Base-by-base conservation (phyloP, 2,888 invertebrate species). In the Pristionchus exspectatus region DNA sequence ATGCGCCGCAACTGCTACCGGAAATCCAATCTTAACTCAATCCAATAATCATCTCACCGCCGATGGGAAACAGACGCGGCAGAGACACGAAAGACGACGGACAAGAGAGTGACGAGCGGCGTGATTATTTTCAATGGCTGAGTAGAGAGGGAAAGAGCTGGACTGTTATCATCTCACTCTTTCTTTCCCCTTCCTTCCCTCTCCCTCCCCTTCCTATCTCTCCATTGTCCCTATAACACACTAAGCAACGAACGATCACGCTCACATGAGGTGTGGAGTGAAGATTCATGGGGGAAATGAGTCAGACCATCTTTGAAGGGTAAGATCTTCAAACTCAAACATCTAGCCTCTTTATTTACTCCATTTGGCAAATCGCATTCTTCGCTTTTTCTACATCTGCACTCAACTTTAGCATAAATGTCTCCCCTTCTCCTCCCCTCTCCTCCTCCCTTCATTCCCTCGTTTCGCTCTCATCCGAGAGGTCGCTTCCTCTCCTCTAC, bases 41-140 rank as follows among this genome's bases (percentile, higher is more conserved):
- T 69, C 24, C 4, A 74, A 12, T 74, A 33, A 38, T 16, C 30
- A 30, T n/a, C 27, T 66, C 21, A 38, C 72, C 56, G 18, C 56
- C 4, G 44, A 12, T 50, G 18, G 9, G 16, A 21, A 21, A 77
- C 38, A 77, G 77, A 50, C 24, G 77, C 12, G 27, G 27, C 27
- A 69, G 69, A 77, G 50, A 24, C 77, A 77, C 77, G 77, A 38
- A 44, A 77, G 30, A 14, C 4, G 44, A 33, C 77, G 38, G 77
- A 44, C 44, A 24, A 33, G 72, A 24, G 44, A 50, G 18, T 77
- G 44, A 77, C 77, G 44, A 72, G 72, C 72, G 33, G 30, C 3
- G 77, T 50, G 44, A 77, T 77, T 50, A 77, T 77, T 77, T 77
- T 50, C 44, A 77, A 77, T 77, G 77, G 77, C 27, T 69, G 69